Evolutionary conservation across 2,797 vertebrate genomes (phyloP), one percentile per base, ranked within the genome.

Genomic region (Muraenolepis orangiensis): DNA sequence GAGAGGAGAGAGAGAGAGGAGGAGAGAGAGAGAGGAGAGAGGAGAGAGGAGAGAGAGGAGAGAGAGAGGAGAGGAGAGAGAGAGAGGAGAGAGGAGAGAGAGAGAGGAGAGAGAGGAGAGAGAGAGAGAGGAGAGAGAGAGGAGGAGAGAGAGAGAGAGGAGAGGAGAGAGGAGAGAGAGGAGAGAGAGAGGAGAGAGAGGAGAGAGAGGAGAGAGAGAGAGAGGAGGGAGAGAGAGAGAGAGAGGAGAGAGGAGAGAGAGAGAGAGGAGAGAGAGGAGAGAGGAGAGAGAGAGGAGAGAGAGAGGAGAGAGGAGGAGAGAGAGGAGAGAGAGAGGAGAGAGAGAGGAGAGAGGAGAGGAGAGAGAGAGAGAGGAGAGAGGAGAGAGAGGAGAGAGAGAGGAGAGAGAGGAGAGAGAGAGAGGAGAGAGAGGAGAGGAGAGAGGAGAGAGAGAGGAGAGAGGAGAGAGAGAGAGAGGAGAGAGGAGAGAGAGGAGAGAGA

Each of bases 361-460:
- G 66, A 68, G 66, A 68, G 66, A 68, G 66, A 68, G 66, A n/a
- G n/a, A n/a, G 29, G 26, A 2, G 26, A 68, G 66, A 68, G 66
- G n/a, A n/a, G 23, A n/a, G 6, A 11, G n/a, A 11, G n/a, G 23
- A 28, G 76, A 36, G 34, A 36, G 83, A 81, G 91, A 86, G 91
- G 89, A 91, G 81, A 90, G 88, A 87, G 89, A 87, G 85, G 34
- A 36, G 34, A 66, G 57, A 12, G 70, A 77, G 75, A 79, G 69
- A 28, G 76, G 76, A 76, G 74, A 85, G 34, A 34, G 40, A 57
- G 29, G 38, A 72, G 51, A 57, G 69, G 70, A 70, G 72, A 80
- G 72, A 81, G 76, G 80, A 79, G 51, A 68, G 70, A 14, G 61
- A 61, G 76, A 74, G 66, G n/a, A n/a, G n/a, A n/a, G 12, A 40